These are phyloP conservation scores for Parapristionchus giblindavisi DNA, from an alignment of 2,888 invertebrate species.

Conservation along the genomic window DNA sequence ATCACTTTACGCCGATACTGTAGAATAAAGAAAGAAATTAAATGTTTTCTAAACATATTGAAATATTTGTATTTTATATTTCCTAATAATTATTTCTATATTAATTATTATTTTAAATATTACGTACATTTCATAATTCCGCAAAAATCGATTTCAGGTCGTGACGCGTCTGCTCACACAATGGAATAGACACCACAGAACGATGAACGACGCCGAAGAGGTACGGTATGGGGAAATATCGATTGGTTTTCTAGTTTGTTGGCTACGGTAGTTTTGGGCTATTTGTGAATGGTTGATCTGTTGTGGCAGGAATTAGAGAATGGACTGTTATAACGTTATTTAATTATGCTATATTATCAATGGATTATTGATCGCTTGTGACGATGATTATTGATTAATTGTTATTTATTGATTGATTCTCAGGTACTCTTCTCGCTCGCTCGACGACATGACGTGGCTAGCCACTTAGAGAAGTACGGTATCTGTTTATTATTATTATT, in stretches of 20 bases:
- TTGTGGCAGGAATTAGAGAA: neutral
- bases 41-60: no score
- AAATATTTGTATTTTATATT: no score
- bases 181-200: slow-evolving; percentile 47
- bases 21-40: no score
- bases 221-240: slow-evolving; percentile 27
- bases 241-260: neutral
- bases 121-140: no score
- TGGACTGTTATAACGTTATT: neutral
- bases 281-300: neutral
- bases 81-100: no score
- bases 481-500: neutral
- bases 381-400: neutral
- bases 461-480: slow-evolving; percentile 45
- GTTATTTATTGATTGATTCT: neutral
- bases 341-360: neutral
- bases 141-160: no score
- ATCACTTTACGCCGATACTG: no score
- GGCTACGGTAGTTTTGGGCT: neutral
- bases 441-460: slow-evolving; percentile 64
- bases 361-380: neutral
- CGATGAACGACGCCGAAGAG: slow-evolving; percentile 55
- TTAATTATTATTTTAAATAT: no score
- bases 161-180: slow-evolving; percentile 47
- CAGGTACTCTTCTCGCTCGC: slow-evolving; percentile 65